Evolutionary conservation across 2,797 vertebrate species (phyloP).

Genomic region (Sebastes dallii): DNA sequence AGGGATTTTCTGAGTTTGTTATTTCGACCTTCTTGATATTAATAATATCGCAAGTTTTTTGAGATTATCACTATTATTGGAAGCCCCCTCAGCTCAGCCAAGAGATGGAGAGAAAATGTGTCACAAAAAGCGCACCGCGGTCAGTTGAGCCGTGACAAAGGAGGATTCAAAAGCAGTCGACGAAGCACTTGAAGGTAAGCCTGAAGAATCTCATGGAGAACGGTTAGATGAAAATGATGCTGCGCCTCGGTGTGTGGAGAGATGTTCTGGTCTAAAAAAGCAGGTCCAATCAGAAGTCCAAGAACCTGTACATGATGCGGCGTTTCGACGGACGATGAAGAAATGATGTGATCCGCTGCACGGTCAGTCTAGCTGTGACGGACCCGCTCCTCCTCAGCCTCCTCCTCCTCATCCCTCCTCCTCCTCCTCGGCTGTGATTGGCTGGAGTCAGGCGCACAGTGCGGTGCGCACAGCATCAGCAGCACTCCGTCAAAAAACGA

Average conservation of each 20-base stretch:
- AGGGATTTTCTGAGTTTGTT: slow-evolving; percentile 41
- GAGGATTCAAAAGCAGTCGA: slow-evolving; percentile 88
- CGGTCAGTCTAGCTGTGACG: slow-evolving; percentile 43
- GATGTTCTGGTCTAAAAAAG: slow-evolving; percentile 15
- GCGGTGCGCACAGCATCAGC: slow-evolving; percentile 72
- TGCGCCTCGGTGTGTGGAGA: slow-evolving; percentile 57
- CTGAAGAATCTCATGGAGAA: slow-evolving; percentile 91
- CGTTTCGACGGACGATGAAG: slow-evolving; percentile 54
- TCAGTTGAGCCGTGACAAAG: slow-evolving; percentile 69
- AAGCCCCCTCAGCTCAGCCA: slow-evolving; percentile 65
- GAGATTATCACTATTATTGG: slow-evolving; percentile 48
- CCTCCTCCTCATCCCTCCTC: not conserved
- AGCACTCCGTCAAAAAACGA: slow-evolving; percentile 31
- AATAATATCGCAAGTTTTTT: slow-evolving; percentile 62
- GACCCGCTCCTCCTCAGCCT: slow-evolving; percentile 10
- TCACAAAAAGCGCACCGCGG: slow-evolving; percentile 75
- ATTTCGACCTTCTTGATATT: slow-evolving; percentile 33
- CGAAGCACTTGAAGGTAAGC: slow-evolving; percentile 92
- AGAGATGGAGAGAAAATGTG: slow-evolving; percentile 63
- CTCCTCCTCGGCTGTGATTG: slow-evolving; percentile 62
- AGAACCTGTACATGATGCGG: slow-evolving; percentile 53
- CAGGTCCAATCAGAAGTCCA: slow-evolving; percentile 54
- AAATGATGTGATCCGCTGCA: slow-evolving; percentile 42
- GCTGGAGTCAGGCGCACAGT: slow-evolving; percentile 39
- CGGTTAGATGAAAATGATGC: slow-evolving; percentile 77